phyloP scores from a whole-genome alignment of 1,140 invertebrate genomes.

The Hylaeus anthracinus region DNA sequence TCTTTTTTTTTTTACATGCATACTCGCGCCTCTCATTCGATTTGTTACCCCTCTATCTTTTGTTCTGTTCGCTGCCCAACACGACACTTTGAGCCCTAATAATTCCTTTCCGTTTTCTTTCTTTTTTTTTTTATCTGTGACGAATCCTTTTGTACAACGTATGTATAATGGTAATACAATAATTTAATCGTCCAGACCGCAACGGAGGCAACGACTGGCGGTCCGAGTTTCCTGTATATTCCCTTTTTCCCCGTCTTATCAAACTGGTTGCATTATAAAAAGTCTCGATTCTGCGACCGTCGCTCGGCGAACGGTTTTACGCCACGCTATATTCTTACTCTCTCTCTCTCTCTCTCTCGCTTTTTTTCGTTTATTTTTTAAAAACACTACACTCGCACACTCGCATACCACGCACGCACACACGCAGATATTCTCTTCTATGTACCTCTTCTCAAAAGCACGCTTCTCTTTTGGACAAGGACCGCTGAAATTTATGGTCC shows the following conservation, averaged over 20 bases:
- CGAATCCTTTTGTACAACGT: constrained; percentile 50
- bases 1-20: constrained; percentile 58
- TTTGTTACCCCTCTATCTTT: constrained; percentile 9
- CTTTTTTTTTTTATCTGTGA: background rate
- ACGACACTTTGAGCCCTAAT: background rate
- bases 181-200: constrained; percentile 39
- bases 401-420: constrained; percentile 41
- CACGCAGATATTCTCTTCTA: constrained; percentile 18
- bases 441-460: background rate
- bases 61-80: constrained; percentile 3
- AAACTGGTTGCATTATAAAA: constrained; percentile 61
- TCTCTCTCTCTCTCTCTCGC: background rate
- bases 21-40: constrained; percentile 41
- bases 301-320: constrained; percentile 56
- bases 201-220: constrained; percentile 22
- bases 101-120: constrained; percentile 26
- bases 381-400: constrained; percentile 24
- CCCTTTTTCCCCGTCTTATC: constrained; percentile 32
- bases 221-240: background rate
- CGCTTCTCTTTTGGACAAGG: background rate
- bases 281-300: constrained; percentile 58
- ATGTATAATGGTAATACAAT: constrained; percentile 51
- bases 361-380: constrained; percentile 14
- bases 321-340: constrained; percentile 40
- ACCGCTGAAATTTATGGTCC: too few species aligned